Evolutionary conservation across 1,140 invertebrate genomes (phyloP), one percentile per base, ranked within the genome.

Genomic region (Drosophila funebris): DNA sequence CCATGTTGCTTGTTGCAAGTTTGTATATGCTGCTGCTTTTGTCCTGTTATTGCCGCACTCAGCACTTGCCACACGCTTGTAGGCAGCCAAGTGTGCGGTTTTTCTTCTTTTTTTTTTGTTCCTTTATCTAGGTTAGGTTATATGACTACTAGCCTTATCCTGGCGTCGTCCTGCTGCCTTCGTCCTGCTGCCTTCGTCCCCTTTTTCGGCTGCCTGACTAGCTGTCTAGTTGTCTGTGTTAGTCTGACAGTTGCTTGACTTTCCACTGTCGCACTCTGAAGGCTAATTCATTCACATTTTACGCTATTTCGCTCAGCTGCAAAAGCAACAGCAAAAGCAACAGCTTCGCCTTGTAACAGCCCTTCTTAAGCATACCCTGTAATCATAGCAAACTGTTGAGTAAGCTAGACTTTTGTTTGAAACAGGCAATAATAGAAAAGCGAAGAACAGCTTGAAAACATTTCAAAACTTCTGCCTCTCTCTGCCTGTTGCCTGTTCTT

Each of bases 11-110:
- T 73, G 78, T 73, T 70, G 62, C 76, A 85, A 73, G 67, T 76
- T 85, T 84, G 61, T 79, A 64, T 76, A 75, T 74, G 80, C 80
- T 76, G 76, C 85, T 80, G 81, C 80, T 76, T 79, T 84, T 80
- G 81, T 85, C 68, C 60, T 85, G 81, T 75, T 75, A 64, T 50
- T 76, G 76, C 80, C 61, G 36, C 66, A 50, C 44, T 68, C 54
- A 48, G 20, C n/a, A n/a, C 16, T 20, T 36, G 29, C 46, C 48
- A 52, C 29, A 52, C 16, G 33, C 48, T 33, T 39, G 44, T 75
- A 82, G 79, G 80, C 79, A 84, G 80, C 66, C 81, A 85, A 84
- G 80, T 84, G 81, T 84, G 80, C 80, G 80, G 80, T 81, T 84
- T 84, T n/a, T n/a, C n/a, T n/a, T n/a, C n/a, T n/a, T n/a, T n/a